A percentile compares a stretch with the other conserved stretches of the same genome.
phyloP scores from a whole-genome alignment of 2,797 vertebrate genomes.

The Squalus acanthias region DNA sequence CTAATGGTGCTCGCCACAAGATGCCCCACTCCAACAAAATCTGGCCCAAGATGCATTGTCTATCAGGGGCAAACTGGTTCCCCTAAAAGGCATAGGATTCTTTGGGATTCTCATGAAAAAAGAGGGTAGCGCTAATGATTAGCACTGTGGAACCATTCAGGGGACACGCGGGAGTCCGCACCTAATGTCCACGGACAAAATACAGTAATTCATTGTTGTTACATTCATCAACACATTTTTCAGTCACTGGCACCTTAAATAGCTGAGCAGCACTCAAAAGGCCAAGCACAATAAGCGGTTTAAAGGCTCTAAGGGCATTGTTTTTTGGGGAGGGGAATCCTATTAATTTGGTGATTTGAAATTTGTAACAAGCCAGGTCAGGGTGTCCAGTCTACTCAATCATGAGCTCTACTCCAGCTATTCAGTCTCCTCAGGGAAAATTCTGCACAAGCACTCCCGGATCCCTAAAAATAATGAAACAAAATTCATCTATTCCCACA shows the following conservation, averaged over 20 bases:
- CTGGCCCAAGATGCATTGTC: neutral
- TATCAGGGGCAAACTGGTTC: too few relatives aligned
- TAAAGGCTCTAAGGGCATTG: neutral
- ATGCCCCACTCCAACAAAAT: neutral
- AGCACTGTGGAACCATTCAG: neutral
- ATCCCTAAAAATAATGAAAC: neutral
- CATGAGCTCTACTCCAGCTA: neutral
- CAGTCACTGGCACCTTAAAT: neutral
- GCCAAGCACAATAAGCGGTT: neutral
- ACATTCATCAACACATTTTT: neutral
- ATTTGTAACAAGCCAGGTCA: neutral
- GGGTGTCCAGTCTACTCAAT: neutral
- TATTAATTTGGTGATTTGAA: neutral
- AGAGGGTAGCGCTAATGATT: neutral
- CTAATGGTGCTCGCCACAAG: neutral
- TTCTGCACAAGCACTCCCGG: neutral
- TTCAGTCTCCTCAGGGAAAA: neutral
- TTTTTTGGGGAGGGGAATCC: neutral
- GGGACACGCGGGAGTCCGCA: neutral
- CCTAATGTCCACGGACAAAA: neutral
- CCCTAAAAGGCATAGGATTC: neutral
- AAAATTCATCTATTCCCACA: neutral
- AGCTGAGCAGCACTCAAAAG: neutral
- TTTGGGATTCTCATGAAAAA: neutral
- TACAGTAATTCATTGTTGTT: neutral